Percentiles rank a stretch among this genome's conserved stretches.
These are phyloP conservation scores for Tamias sibiricus DNA, from an alignment of 2,113 vertebrate species.

Conservation along the genomic window DNA sequence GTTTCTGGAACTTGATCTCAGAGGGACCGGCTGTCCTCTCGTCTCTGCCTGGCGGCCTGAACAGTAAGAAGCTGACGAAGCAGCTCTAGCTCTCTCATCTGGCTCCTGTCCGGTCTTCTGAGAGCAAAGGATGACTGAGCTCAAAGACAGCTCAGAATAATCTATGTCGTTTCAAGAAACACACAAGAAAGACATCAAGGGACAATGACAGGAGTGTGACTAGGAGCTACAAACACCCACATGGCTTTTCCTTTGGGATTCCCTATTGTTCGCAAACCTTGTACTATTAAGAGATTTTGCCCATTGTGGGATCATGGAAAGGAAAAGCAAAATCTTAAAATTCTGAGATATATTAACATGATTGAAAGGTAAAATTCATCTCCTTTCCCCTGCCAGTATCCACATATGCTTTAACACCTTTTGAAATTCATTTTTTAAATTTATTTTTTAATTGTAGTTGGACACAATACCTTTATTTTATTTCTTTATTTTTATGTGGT, in stretches of 20 bases:
- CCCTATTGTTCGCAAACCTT: background rate
- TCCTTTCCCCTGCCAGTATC: background rate
- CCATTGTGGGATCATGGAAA: background rate
- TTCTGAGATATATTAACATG: background rate
- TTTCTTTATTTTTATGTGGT: too few species aligned
- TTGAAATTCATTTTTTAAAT: too few species aligned
- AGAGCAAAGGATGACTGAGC: background rate
- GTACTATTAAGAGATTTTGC: background rate
- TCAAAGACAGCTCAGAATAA: background rate
- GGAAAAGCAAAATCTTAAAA: slow-evolving; percentile 32
- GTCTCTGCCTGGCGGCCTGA: background rate
- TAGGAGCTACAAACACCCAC: background rate
- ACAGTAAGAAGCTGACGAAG: background rate
- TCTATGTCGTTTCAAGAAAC: slow-evolving; percentile 25
- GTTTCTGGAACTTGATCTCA: slow-evolving; percentile 58
- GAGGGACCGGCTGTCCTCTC: background rate
- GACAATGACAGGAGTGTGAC: background rate
- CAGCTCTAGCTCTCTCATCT: background rate
- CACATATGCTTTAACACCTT: background rate
- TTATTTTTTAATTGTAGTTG: too few species aligned
- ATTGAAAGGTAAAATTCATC: background rate
- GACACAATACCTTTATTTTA: too few species aligned
- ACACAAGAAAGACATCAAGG: slow-evolving; percentile 39
- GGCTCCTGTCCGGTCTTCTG: background rate
- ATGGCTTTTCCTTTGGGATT: background rate